These are phyloP conservation scores for Calcarius lapponicus DNA, from an alignment of 2,797 vertebrate genomes.

Conservation along the genomic window DNA sequence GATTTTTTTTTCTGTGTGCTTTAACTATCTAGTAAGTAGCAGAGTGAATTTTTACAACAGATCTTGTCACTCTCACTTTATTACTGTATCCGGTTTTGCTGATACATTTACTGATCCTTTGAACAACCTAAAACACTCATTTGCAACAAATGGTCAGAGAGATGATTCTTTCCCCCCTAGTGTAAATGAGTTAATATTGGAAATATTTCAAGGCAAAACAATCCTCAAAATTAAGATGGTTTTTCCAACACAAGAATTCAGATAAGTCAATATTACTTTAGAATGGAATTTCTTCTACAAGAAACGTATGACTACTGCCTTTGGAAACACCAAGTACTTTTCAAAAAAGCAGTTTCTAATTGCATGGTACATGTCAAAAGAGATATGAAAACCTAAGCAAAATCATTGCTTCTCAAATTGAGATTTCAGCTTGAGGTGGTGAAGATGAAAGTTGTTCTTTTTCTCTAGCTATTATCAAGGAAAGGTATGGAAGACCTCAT, in stretches of 20 bases:
- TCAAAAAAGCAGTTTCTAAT: background rate
- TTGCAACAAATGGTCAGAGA: background rate
- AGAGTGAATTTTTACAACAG: background rate
- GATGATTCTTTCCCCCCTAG: background rate
- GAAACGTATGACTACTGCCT: fast-evolving
- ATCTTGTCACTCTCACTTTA: background rate
- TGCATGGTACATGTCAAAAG: background rate
- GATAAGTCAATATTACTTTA: background rate
- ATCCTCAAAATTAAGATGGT: background rate
- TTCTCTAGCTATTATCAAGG: background rate
- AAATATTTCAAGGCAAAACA: background rate
- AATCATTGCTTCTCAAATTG: background rate
- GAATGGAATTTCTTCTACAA: background rate
- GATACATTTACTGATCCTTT: background rate
- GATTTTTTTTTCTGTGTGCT: background rate
- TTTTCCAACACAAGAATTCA: background rate
- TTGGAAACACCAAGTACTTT: background rate
- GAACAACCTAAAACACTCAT: background rate
- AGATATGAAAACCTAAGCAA: background rate
- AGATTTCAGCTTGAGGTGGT: background rate
- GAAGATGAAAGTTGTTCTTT: background rate
- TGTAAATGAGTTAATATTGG: background rate
- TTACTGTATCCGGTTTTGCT: background rate
- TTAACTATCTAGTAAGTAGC: background rate
- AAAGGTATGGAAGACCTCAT: background rate